Base-by-base conservation (phyloP, 2,888 invertebrate genomes). In the Euzetes globulus region DNA sequence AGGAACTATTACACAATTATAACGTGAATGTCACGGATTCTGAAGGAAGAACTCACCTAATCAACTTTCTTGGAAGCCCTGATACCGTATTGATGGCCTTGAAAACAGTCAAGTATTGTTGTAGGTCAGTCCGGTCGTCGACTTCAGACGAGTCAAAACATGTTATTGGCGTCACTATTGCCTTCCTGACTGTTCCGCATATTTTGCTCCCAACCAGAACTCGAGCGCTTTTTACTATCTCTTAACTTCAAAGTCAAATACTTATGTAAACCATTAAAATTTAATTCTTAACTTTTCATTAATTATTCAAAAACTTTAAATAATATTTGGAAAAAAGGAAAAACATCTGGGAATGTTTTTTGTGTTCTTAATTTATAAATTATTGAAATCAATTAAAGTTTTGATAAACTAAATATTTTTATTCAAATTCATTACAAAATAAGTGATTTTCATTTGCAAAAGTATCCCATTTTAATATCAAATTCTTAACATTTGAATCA, bases 121-220 rank as follows among this genome's bases (percentile, higher is more conserved):
- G 47, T 70, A 27, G 70, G 70, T 70, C 70, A 70, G 70, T 70
- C 70, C 19, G 70, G 70, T 70, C 70, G 45, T 70, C 70, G 70
- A 70, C 70, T 13, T 47, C 15, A 70, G 17, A 25, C 9, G 25
- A 41, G 7, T 25, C 37, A 19, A 70, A 70, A 70, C 70, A 47
- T 47, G 70, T 70, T 70, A 47, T 37, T 70, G 19, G n/a, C 68
- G 22, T 68, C 68, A 68, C 37, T 41, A 65, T n/a, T n/a, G 47
- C 70, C 70, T 70, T 70, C 70, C 70, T 45, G 45, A 70, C n/a
- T 33, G 63, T 70, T 70, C 13, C 60, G 17, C 27, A 37, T 65
- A 19, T 33, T n/a, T 41, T 17, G 25, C 22, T 63, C n/a, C 9
- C 33, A 9, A 63, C 27, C 4, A 60, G 13, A 25, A 63, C 15